Conservation (phyloP, 1,140 invertebrate genomes). For the Rhopalosiphum maidis region DNA sequence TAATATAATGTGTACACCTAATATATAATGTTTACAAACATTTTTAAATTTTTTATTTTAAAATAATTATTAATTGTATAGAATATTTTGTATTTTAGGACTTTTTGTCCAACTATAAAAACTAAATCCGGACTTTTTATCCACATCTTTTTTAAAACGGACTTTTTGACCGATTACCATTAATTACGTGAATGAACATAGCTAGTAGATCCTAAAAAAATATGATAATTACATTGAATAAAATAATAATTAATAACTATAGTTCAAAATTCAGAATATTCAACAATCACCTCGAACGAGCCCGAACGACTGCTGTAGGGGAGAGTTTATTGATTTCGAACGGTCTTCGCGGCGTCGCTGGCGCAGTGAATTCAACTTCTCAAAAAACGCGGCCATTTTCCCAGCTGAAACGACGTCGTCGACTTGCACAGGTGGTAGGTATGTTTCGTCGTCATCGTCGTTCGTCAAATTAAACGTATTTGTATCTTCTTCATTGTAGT, state of each 20-base stretch:
- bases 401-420: background rate
- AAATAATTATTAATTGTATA: too few species aligned
- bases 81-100: too few species aligned
- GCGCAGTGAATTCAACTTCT: background rate
- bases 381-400: background rate
- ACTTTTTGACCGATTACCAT: too few species aligned
- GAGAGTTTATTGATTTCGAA: background rate
- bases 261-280: background rate
- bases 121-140: too few species aligned
- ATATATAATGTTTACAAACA: too few species aligned
- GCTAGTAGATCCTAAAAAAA: background rate
- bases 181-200: background rate
- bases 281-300: background rate
- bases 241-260: too few species aligned
- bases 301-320: background rate
- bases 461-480: background rate
- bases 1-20: too few species aligned
- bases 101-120: too few species aligned
- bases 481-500: background rate
- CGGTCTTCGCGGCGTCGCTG: background rate
- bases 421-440: background rate
- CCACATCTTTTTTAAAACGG: too few species aligned
- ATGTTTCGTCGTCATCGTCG: background rate
- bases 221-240: background rate
- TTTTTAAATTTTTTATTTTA: too few species aligned